Evolutionary conservation across 2,888 invertebrate genomes (phyloP), one percentile per base, ranked within the genome.

Genomic region (Nephrotoma flavescens): DNA sequence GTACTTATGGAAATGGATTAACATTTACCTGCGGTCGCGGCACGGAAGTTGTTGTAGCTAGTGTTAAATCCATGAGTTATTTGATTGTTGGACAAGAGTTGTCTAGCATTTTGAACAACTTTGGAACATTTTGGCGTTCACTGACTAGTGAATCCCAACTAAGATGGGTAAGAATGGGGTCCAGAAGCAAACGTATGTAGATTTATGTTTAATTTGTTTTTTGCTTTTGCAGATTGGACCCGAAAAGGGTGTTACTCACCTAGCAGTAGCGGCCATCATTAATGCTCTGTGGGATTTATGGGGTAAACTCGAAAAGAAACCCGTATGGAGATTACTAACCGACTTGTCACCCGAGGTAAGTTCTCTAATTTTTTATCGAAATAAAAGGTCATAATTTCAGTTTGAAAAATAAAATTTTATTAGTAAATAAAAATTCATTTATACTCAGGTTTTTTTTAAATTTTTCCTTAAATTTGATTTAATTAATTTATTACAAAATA

Each of bases 231-330:
- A 96, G 97, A 93, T 97, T 86, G 97, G 97, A 0, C 97, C 97
- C 11, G 97, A 97, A 90, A 97, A 97, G 91, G 97, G 98, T 9
- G 97, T 96, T 0, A 95, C 94, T 11, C 97, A 98, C 92, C 92
- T 98, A 88, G 98, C 97, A 0, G 95, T 95, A 2, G 97, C 97
- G 0, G 97, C 97, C 7, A 94, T 98, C 86, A 92, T 97, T n/a
- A 98, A 98, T 91, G 96, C 97, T 0, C 91, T 98, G 2, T 98
- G 98, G 98, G 98, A 98, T 91, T 92, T 98, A 86, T 97, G 97
- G 97, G 97, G 95, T 0, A 94, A 96, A 89, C 92, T 96, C 7
- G 95, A 96, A 90, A 93, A 94, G 47, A 97, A 97, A 91, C 97
- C 98, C 0, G 91, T 98, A 0, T 98, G 98, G 98, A 95, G 95